phyloP scores from a whole-genome alignment of 2,888 invertebrate genomes.

The Pristionchus mayeri region DNA sequence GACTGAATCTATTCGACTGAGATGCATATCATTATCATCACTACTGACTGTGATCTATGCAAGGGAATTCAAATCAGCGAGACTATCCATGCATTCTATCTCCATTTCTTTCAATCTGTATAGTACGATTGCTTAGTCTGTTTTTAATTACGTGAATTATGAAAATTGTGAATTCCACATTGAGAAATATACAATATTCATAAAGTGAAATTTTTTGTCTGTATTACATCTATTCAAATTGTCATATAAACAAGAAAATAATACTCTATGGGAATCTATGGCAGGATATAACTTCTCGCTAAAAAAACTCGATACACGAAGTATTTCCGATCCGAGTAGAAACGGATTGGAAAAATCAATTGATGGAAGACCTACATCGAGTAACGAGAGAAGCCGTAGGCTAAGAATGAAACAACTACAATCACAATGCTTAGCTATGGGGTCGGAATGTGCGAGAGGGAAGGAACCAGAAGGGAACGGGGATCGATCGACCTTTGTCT shows the following conservation, averaged over 20 bases:
- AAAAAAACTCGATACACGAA: not conserved
- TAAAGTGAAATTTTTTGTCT: not conserved
- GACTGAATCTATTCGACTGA: too few relatives aligned
- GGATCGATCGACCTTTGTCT: not conserved
- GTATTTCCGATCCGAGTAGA: not conserved
- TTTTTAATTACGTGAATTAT: not conserved
- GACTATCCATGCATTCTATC: too few relatives aligned
- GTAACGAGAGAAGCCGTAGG: not conserved
- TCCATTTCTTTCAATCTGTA: too few relatives aligned
- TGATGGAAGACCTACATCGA: too few relatives aligned
- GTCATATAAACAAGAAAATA: conserved; percentile 8
- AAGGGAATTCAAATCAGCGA: too few relatives aligned
- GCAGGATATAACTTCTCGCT: conserved; percentile 7
- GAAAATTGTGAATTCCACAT: not conserved
- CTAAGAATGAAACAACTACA: conserved; percentile 5
- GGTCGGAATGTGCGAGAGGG: not conserved
- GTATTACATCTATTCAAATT: conserved; percentile 24
- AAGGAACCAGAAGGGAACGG: not conserved
- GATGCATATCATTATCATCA: too few relatives aligned
- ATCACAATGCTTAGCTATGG: conserved; percentile 9
- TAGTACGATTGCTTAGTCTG: too few relatives aligned
- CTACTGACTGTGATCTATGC: too few relatives aligned
- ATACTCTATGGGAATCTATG: conserved; percentile 28
- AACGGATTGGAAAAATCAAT: not conserved
- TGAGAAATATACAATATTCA: conserved; percentile 15